phyloP scores from a whole-genome alignment of 2,797 vertebrate species.

The Sebastes kiyomatsui region DNA sequence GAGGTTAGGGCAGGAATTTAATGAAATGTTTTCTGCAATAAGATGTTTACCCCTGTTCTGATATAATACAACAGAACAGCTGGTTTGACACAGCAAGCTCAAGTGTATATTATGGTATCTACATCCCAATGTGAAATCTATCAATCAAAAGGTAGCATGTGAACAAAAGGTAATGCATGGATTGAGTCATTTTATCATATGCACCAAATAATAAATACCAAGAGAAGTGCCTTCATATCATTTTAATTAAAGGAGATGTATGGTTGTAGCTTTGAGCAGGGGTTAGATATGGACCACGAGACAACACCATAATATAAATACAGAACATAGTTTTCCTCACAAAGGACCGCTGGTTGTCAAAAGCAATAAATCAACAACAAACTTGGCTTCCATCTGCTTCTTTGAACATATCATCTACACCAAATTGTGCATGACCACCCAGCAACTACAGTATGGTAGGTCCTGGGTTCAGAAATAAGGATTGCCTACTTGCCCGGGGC shows the following conservation, averaged over 20 bases:
- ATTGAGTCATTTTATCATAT: background rate
- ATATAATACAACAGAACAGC: slow-evolving; percentile 7
- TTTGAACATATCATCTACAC: slow-evolving; percentile 52
- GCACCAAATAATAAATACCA: slow-evolving; percentile 3
- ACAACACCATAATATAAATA: slow-evolving; percentile 46
- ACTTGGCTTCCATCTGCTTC: slow-evolving; percentile 36
- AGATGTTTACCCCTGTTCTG: slow-evolving; percentile 25
- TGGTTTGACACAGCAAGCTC: background rate
- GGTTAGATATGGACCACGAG: slow-evolving; percentile 26
- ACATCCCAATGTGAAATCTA: background rate
- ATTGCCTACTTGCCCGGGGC: too few species aligned
- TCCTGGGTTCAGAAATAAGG: background rate
- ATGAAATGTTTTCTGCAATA: slow-evolving; percentile 7
- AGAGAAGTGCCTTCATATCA: slow-evolving; percentile 36
- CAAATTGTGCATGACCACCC: slow-evolving; percentile 52
- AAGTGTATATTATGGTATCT: background rate
- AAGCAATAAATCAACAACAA: slow-evolving; percentile 49
- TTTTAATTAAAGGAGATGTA: slow-evolving; percentile 30
- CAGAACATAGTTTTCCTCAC: slow-evolving; percentile 31
- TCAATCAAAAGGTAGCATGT: slow-evolving; percentile 3
- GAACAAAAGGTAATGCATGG: background rate
- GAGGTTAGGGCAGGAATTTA: slow-evolving; percentile 4
- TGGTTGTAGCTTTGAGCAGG: slow-evolving; percentile 2
- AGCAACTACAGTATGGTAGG: slow-evolving; percentile 15
- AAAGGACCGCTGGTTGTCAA: slow-evolving; percentile 32